Conservation (phyloP, 2,797 vertebrate species). For the Schizopygopsis malacanthus region DNA sequence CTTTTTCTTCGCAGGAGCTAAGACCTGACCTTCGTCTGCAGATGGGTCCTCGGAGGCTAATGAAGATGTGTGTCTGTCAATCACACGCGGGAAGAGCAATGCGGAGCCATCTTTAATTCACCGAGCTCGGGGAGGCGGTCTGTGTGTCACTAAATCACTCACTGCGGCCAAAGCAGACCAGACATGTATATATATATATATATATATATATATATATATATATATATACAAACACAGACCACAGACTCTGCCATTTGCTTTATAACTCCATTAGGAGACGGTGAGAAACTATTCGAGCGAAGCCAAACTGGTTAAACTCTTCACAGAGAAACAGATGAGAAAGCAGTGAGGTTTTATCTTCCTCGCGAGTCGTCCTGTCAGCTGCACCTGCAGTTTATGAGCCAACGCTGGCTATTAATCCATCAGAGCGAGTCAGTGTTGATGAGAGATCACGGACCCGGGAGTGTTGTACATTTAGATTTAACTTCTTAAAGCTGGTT, state of each 20-base stretch:
- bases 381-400: neutral
- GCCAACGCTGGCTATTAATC: neutral
- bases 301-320: neutral
- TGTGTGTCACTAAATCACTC: conserved; percentile 50
- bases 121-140: conserved; percentile 48
- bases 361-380: neutral
- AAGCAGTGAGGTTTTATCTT: neutral
- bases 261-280: neutral
- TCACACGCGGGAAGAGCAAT: neutral
- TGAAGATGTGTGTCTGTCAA: conserved; percentile 18
- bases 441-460: neutral
- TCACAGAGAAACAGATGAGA: neutral
- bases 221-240: neutral
- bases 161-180: neutral
- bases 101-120: conserved; percentile 63
- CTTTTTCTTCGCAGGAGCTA: neutral
- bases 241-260: neutral
- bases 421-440: neutral
- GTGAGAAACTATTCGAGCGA: neutral
- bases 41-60: neutral
- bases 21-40: neutral
- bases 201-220: neutral
- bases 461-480: neutral
- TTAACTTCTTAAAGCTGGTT: neutral
- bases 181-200: too few relatives aligned